Evolutionary conservation across 2,113 vertebrate genomes (phyloP), one percentile per base, ranked within the genome.

Genomic region (Petaurus breviceps): DNA sequence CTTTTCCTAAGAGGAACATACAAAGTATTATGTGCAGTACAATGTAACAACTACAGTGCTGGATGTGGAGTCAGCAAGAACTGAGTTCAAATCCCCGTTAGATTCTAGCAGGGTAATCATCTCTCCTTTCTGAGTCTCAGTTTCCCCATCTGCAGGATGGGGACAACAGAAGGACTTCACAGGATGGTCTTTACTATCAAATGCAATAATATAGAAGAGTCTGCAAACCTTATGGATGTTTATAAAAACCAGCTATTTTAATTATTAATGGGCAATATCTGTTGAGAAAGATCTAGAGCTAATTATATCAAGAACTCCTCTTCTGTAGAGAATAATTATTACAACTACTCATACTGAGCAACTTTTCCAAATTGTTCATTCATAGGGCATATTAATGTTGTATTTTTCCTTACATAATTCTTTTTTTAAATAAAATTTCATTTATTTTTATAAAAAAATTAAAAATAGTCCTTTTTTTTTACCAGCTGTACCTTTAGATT

Each of bases 351-450:
- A 8, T 25, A 24, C 4, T 0, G 6, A 8, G 46, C 12, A 43
- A 28, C 57, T 68, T 93, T 43, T 68, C 14, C 52, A n/a, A 54
- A 50, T 50, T 1, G 49, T 90, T 28, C 24, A 46, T 50, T 91
- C 22, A 24, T 8, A 22, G 23, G 7, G 55, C n/a, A 68, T 47
- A 55, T 95, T 92, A 68, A 97, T 47, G 94, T 90, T 26, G 28
- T 51, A 25, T 37, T 68, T 95, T 68, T 84, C 90, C 95, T 84
- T 91, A 97, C 96, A 95, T 3, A 93, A 94, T 31, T 68, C 51
- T 94, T 93, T 26, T 57, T 25, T 26, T 55, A 55, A 54, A 55
- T 25, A 55, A 55, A 8, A 55, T 55, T 55, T 25, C 8, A 26
- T 55, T 55, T 28, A 10, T 55, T 55, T 57, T 57, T 3, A 61